phyloP scores from a whole-genome alignment of 2,888 invertebrate species.

The Atherix ibis region DNA sequence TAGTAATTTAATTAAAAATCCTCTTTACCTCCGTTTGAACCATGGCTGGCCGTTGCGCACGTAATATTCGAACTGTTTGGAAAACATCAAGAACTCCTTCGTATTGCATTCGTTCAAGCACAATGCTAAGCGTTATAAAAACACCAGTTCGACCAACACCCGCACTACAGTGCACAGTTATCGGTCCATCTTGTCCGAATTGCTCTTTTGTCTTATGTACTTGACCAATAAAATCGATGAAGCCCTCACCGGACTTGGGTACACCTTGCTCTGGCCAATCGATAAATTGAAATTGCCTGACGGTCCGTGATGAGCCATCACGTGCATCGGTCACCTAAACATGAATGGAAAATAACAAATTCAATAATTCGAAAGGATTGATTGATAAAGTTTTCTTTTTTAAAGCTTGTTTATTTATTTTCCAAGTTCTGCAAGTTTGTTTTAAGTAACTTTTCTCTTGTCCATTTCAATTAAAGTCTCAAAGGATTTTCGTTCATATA shows the following conservation, averaged over 20 bases:
- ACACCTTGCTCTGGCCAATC: constrained; percentile 96
- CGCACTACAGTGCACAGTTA: constrained; percentile 96
- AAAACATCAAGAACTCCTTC: constrained; percentile 98
- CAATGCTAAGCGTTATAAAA: constrained; percentile 94
- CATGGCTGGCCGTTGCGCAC: constrained; percentile 98
- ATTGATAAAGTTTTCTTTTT: no score
- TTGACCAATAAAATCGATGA: constrained; percentile 98
- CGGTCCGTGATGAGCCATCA: constrained; percentile 89
- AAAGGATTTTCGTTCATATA: no score
- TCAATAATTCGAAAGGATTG: neutral
- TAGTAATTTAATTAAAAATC: constrained; percentile 37
- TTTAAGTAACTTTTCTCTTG: no score
- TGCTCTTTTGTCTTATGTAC: constrained; percentile 99
- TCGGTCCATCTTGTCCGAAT: constrained; percentile 98
- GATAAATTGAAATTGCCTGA: constrained; percentile 91
- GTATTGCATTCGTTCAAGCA: constrained; percentile 96
- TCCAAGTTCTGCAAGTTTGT: no score
- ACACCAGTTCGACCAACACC: constrained; percentile 98
- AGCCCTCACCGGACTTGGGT: constrained; percentile 95
- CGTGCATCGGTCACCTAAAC: constrained; percentile 81
- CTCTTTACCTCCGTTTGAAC: constrained; percentile 91
- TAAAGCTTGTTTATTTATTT: no score
- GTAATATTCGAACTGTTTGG: constrained; percentile 94
- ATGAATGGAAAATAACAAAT: neutral
- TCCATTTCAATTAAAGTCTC: no score